These are phyloP conservation scores for Fragum fragum DNA, from an alignment of 2,888 invertebrate species.

Conservation along the genomic window DNA sequence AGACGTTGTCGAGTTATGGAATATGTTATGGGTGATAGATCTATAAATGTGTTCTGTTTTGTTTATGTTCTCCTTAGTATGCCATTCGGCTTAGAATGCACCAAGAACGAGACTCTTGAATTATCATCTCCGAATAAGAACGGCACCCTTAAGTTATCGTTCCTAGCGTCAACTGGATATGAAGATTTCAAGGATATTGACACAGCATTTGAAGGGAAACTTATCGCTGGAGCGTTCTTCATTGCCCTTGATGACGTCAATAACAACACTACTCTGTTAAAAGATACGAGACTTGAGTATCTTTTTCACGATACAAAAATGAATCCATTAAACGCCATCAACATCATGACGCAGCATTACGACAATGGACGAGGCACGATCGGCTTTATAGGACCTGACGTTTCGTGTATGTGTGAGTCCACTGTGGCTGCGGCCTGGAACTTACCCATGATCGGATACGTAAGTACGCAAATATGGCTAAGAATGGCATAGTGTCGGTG, in stretches of 20 bases:
- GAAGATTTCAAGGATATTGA: slow-evolving; percentile 12
- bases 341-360: slow-evolving; percentile 77
- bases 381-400: slow-evolving; percentile 98
- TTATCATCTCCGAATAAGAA: slow-evolving; percentile 46
- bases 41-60: not conserved
- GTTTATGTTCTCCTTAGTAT: not conserved
- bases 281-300: slow-evolving; percentile 66
- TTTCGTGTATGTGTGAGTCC: slow-evolving; percentile 96
- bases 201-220: slow-evolving; percentile 46
- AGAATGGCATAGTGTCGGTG: too few relatives aligned
- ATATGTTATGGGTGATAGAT: not conserved
- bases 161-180: slow-evolving; percentile 40
- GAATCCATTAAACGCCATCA: slow-evolving; percentile 65
- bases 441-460: slow-evolving; percentile 98
- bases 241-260: slow-evolving; percentile 77
- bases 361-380: slow-evolving; percentile 91
- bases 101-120: slow-evolving; percentile 38
- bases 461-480: too few relatives aligned
- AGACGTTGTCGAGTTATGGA: not conserved
- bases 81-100: not conserved
- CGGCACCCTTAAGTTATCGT: slow-evolving; percentile 49
- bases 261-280: slow-evolving; percentile 53
- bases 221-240: slow-evolving; percentile 79
- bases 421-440: slow-evolving; percentile 96
- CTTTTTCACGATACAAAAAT: slow-evolving; percentile 70